Conservation (phyloP, 23 tunicate genomes). For the Trididemnum clinides region DNA sequence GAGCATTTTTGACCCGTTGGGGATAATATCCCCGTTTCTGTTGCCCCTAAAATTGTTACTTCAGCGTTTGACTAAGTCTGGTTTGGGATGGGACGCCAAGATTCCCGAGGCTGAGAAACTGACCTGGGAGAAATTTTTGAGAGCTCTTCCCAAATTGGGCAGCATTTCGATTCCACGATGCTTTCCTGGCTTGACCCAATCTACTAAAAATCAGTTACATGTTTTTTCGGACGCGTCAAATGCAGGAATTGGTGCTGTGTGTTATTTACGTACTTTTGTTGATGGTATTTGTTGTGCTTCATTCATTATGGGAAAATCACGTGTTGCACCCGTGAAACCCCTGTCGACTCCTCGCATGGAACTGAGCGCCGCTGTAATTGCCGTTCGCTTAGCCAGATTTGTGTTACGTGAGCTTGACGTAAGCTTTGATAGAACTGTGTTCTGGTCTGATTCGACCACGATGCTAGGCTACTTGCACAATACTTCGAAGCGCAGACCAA, state of each 20-base stretch:
- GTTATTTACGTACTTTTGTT: background rate
- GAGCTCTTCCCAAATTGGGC: background rate
- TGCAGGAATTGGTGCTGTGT: background rate
- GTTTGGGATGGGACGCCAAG: slow-evolving; percentile 3
- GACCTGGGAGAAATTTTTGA: slow-evolving; percentile 3
- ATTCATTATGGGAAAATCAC: slow-evolving; percentile 12
- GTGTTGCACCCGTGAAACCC: background rate
- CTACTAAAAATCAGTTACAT: background rate
- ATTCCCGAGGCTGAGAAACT: background rate
- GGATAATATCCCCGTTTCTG: background rate
- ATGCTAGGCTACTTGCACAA: background rate
- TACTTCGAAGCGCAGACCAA: background rate
- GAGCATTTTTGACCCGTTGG: slow-evolving; percentile 17
- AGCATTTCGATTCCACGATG: background rate
- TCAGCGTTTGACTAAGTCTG: background rate
- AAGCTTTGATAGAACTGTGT: background rate
- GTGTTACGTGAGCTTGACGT: background rate
- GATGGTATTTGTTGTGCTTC: background rate
- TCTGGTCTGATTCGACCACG: slow-evolving; percentile 1
- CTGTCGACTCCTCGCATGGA: background rate
- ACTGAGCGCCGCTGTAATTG: background rate
- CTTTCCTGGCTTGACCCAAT: background rate
- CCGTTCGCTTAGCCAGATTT: slow-evolving; percentile 3
- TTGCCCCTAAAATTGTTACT: background rate
- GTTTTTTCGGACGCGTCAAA: background rate